Evolutionary conservation across 1,140 invertebrate genomes (phyloP), one percentile per base, ranked within the genome.

Genomic region (Drosophila ironensis): DNA sequence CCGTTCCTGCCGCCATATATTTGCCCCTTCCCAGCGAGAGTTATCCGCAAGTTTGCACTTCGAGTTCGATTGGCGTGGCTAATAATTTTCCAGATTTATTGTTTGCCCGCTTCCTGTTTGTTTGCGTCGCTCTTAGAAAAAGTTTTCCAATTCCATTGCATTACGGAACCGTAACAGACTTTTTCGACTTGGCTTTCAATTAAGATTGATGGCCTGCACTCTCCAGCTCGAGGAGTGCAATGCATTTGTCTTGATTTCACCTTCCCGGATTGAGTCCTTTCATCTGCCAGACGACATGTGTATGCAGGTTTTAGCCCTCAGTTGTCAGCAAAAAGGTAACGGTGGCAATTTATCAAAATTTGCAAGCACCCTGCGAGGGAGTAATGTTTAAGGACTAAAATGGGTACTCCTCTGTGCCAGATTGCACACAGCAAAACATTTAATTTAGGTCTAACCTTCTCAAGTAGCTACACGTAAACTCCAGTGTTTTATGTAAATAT

Each of bases 331-430:
- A n/a, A 73, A 87, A 87, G 82, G 82, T 87, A 87, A 74, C 48
- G 27, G 52, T 54, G 56, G 82, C 73, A 82, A 87, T 87, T 87
- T 82, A 87, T 87, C 82, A 87, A 87, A 87, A 87, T 87, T 82
- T 87, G 53, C 69, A 59, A 45, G 52, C 45, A 73, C 50, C 9
- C 24, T 20, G 19, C 25, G 27, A 33, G 38, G 41, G 45, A 42
- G 37, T 40, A 59, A 20, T 22, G 50, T n/a, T n/a, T n/a, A n/a
- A n/a, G n/a, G n/a, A n/a, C n/a, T n/a, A n/a, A n/a, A n/a, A n/a
- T n/a, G n/a, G n/a, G n/a, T n/a, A n/a, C n/a, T n/a, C n/a, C n/a
- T n/a, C n/a, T n/a, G n/a, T n/a, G n/a, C n/a, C n/a, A n/a, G n/a
- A n/a, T n/a, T n/a, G n/a, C n/a, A n/a, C n/a, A n/a, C n/a, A n/a